These are phyloP conservation scores for Hirtodrosophila cameraria DNA, from an alignment of 2,888 invertebrate species.

Conservation along the genomic window DNA sequence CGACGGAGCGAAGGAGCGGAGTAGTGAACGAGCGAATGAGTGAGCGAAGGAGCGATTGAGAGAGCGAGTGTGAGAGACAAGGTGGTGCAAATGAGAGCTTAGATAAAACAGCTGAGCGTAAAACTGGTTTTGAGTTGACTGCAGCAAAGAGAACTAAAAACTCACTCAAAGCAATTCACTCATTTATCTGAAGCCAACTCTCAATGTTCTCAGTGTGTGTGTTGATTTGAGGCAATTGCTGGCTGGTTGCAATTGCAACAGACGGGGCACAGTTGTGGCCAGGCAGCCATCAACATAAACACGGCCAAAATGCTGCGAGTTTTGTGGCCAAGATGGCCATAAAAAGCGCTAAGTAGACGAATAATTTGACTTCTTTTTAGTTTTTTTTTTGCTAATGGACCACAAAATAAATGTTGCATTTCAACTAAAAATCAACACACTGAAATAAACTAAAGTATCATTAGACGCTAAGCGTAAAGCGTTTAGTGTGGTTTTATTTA, in stretches of 20 bases:
- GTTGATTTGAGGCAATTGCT: constrained; percentile 4
- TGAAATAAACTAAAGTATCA: constrained; percentile 5
- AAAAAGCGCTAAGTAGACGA: constrained; percentile 25
- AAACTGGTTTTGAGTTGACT: constrained; percentile 32
- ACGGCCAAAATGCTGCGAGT: constrained; percentile 15
- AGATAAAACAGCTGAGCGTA: constrained; percentile 38
- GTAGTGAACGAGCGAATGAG: background rate
- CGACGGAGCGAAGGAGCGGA: constrained; percentile 7
- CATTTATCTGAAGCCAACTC: constrained; percentile 54
- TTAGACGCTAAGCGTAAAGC: constrained; percentile 13
- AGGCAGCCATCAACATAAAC: constrained; percentile 51
- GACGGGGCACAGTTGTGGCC: constrained; percentile 43
- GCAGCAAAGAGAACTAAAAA: background rate
- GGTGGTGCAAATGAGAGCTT: constrained; percentile 3
- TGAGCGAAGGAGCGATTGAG: constrained; percentile 2
- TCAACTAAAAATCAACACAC: constrained; percentile 3
- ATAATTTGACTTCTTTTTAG: constrained; percentile 7
- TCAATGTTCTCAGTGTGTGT: background rate
- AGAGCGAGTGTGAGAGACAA: constrained; percentile 13
- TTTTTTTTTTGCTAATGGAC: background rate
- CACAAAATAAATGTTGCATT: background rate
- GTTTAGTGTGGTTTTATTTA: constrained; percentile 44
- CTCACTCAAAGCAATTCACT: constrained; percentile 57
- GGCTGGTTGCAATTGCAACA: constrained; percentile 30
- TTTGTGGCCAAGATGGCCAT: constrained; percentile 18